These are phyloP conservation scores for Caranx ignobilis DNA, from an alignment of 2,113 vertebrate species.

Conservation along the genomic window DNA sequence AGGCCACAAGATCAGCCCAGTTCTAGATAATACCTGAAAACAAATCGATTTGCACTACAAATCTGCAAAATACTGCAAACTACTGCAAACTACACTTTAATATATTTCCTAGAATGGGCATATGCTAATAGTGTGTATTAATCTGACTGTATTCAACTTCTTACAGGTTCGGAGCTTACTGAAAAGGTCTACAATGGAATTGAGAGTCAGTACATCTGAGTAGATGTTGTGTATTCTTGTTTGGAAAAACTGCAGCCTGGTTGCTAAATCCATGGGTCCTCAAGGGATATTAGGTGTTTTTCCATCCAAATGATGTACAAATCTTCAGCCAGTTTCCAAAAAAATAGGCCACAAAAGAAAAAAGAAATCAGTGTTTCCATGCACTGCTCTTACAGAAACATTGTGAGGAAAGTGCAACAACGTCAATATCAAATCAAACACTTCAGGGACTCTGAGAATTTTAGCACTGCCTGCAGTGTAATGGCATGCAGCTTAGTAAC, in stretches of 20 bases:
- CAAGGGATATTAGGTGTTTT: neutral
- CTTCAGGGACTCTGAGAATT: neutral
- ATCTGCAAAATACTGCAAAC: no score
- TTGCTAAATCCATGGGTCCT: neutral
- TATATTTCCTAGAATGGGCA: no score
- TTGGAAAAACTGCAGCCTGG: neutral
- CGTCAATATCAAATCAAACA: neutral
- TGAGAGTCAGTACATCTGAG: neutral
- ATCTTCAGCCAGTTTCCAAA: neutral
- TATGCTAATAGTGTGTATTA: no score
- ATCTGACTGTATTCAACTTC: no score
- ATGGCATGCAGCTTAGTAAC: neutral
- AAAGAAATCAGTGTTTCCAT: neutral
- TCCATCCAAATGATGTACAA: neutral
- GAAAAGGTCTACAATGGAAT: neutral
- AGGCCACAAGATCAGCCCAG: no score
- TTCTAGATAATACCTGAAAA: no score
- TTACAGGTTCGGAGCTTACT: no score
- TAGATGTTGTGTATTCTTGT: neutral
- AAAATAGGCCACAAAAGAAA: neutral
- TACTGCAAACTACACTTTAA: no score
- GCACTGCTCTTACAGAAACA: neutral
- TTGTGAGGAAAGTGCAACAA: neutral
- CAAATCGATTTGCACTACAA: no score
- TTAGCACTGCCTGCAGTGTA: neutral